Evolutionary conservation across 2,113 vertebrate genomes (phyloP), one percentile per base, ranked within the genome.

Genomic region (Centrocercus urophasianus): DNA sequence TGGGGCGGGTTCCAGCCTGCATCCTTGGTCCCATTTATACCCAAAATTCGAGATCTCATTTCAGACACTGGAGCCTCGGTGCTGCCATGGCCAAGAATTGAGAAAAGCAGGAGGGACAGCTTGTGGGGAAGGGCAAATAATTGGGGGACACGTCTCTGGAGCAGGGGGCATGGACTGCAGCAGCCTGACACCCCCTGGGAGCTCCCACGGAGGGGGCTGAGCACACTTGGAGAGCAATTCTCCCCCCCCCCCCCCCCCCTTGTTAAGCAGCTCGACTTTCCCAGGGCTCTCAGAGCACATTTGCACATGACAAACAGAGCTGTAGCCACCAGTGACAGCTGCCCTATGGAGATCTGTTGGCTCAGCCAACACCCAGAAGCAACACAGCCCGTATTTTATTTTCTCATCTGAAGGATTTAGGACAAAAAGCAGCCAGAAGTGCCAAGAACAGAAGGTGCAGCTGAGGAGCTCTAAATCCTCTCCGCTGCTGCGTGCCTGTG

Each of bases 331-430:
- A 3, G 73, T 88, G 84, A 94, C 84, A 88, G 92, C 69, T 89
- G 81, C 71, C 45, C 36, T 80, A 77, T 1, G 1, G 74, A 75
- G 72, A 54, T 76, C 57, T 87, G 69, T 65, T 82, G 73, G 78
- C 86, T 87, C 83, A 80, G 88, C 52, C 86, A n/a, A 69, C 67
- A 83, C 30, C 75, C 90, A 75, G 67, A 65, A 67, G 82, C 57
- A 85, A 66, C 82, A 78, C 3, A 0, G 50, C 59, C 61, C 52
- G 84, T 83, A 45, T 40, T 95, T 90, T 92, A 75, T 83, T 95
- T 96, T 93, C 84, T 93, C 93, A 96, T 45, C 94, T 83, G 73
- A 96, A 95, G 85, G 96, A 76, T 92, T 94, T 84, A 86, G 93
- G 78, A 65, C 92, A 81, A 96, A 95, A 73, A n/a, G 72, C 61